A percentile compares a stretch with the other conserved stretches of the same genome.
Conservation (phyloP, 2,888 invertebrate species). For the Lumbricus terrestris region DNA sequence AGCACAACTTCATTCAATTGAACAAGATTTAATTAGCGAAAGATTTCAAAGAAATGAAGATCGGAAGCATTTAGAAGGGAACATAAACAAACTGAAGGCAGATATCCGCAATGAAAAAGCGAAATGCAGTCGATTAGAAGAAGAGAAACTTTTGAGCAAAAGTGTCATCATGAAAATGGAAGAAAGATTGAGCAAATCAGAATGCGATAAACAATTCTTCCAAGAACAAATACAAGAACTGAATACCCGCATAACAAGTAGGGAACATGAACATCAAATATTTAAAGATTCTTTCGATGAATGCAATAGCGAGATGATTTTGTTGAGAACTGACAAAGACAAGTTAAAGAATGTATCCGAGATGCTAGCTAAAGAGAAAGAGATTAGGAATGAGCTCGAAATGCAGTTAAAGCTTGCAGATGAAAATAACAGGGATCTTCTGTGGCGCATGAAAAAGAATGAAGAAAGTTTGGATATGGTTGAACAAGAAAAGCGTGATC, state of each 20-base stretch:
- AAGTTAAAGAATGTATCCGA: background rate
- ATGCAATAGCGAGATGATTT: background rate
- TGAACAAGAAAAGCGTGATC: background rate
- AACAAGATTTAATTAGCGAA: background rate
- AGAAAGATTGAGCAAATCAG: background rate
- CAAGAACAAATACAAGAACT: background rate
- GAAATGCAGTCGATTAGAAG: background rate
- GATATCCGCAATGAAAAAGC: background rate
- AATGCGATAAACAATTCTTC: background rate
- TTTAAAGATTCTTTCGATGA: background rate
- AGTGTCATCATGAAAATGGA: background rate
- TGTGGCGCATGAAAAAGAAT: background rate
- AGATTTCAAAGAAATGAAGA: background rate
- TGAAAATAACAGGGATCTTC: background rate
- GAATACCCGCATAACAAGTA: background rate
- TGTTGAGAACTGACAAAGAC: background rate
- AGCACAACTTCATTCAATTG: background rate
- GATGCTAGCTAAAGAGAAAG: background rate
- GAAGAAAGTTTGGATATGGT: background rate
- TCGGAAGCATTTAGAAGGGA: background rate
- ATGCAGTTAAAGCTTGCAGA: background rate
- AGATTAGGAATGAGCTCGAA: background rate
- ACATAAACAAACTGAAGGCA: background rate
- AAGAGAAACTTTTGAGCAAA: background rate
- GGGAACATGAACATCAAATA: background rate